phyloP scores from a whole-genome alignment of 1,140 invertebrate species.

The Drosophila nigromelanica region DNA sequence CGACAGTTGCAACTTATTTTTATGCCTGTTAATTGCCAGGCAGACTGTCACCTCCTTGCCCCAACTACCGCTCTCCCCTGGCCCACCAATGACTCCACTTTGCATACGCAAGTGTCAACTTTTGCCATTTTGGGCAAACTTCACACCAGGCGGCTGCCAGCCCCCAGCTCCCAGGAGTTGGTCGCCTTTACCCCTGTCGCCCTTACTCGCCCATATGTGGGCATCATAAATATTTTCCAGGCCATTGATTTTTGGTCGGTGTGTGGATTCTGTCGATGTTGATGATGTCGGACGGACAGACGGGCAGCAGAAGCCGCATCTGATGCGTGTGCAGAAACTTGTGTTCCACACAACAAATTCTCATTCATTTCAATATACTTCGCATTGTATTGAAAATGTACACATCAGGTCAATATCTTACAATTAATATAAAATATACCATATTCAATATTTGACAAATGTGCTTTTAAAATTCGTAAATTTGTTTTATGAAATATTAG shows the following conservation, averaged over 20 bases:
- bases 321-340: constrained; percentile 9
- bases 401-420: neutral
- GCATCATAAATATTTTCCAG: constrained; percentile 81
- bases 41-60: neutral
- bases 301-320: constrained; percentile 4
- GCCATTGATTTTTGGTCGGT: constrained; percentile 80
- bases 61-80: neutral
- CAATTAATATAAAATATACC: too few relatives aligned
- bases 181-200: neutral
- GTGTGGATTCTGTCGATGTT: constrained; percentile 70
- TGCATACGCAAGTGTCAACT: constrained; percentile 79
- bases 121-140: constrained; percentile 76
- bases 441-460: too few relatives aligned
- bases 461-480: too few relatives aligned
- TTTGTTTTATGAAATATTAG: too few relatives aligned
- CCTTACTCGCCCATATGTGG: constrained; percentile 42
- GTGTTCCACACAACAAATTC: constrained; percentile 52
- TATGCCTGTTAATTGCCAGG: constrained; percentile 47
- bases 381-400: neutral
- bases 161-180: constrained; percentile 10
- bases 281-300: constrained; percentile 62
- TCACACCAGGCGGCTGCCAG: constrained; percentile 54
- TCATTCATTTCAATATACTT: constrained; percentile 21
- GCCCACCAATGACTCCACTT: constrained; percentile 24
- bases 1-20: constrained; percentile 53